Conservation (phyloP, 2,797 vertebrate species). For the Hemibagrus guttatus region DNA sequence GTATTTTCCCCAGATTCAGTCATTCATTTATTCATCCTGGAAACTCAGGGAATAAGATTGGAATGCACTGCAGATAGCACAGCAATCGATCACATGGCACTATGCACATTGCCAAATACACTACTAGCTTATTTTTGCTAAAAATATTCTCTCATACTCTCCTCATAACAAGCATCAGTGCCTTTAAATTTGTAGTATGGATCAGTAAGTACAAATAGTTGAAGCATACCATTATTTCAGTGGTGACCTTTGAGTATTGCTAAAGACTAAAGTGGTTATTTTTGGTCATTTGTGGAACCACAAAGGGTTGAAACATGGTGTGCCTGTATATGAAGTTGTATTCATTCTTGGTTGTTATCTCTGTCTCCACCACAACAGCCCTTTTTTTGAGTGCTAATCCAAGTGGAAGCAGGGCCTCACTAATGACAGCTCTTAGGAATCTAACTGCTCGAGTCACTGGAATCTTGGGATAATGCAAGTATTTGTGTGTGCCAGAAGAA, state of each 20-base stretch:
- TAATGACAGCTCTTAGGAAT: conserved; percentile 47
- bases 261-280: conserved; percentile 3
- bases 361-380: conserved; percentile 14
- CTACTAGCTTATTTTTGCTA: not conserved
- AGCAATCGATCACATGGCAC: not conserved
- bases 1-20: not conserved
- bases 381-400: conserved; percentile 20
- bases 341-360: conserved; percentile 32
- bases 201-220: conserved; percentile 19
- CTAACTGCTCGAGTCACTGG: conserved; percentile 26
- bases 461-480: conserved; percentile 34
- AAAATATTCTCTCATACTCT: conserved; percentile 11
- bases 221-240: conserved; percentile 21
- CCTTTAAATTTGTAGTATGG: conserved; percentile 14
- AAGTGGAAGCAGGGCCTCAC: conserved; percentile 44
- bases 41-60: not conserved
- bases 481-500: conserved; percentile 9
- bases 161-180: conserved; percentile 35
- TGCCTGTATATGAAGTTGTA: not conserved
- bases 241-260: conserved; percentile 24
- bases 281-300: conserved; percentile 21
- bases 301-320: conserved; percentile 4
- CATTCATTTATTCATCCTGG: not conserved
- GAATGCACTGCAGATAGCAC: not conserved
- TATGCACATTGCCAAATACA: not conserved